Percentiles rank a stretch among this genome's conserved stretches.
Evolutionary conservation across 2,797 vertebrate species (phyloP).

Genomic region (Halcyon chelicuti): DNA sequence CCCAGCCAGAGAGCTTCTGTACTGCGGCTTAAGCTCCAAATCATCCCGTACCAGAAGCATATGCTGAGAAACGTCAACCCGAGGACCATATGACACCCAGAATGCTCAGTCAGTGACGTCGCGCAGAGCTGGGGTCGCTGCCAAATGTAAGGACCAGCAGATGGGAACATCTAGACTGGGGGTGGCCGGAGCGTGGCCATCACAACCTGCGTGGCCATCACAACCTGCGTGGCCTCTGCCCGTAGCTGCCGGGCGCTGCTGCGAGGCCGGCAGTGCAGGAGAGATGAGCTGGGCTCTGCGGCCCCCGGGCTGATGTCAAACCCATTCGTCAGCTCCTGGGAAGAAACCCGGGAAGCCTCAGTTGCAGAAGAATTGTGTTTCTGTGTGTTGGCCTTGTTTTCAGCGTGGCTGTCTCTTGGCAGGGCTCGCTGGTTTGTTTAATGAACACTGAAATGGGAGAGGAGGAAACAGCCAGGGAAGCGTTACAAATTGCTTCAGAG

Average conservation of each 20-base stretch:
- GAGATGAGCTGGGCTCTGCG: neutral
- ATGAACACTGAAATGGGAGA: slow-evolving; percentile 26
- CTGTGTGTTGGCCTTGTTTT: neutral
- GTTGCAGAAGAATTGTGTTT: neutral
- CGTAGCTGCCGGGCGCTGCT: fast-evolving
- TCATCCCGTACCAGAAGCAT: neutral
- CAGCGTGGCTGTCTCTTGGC: slow-evolving; percentile 11
- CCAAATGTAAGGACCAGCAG: fast-evolving
- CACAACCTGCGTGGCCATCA: fast-evolving
- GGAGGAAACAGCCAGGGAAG: slow-evolving; percentile 51
- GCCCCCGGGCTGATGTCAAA: neutral
- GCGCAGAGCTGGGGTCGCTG: fast-evolving
- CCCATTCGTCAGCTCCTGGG: neutral
- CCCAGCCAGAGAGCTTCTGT: neutral
- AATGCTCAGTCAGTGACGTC: fast-evolving
- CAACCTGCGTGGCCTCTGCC: neutral
- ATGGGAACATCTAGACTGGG: neutral
- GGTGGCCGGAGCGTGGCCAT: neutral
- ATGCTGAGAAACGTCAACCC: neutral
- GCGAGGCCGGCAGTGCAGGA: neutral
- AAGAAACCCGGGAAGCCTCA: neutral
- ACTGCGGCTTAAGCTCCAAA: neutral
- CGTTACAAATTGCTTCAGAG: slow-evolving; percentile 51
- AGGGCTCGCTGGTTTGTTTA: slow-evolving; percentile 32
- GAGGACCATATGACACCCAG: neutral